Conservation (phyloP, 2,113 vertebrate genomes). For the Hyperopisus bebe region DNA sequence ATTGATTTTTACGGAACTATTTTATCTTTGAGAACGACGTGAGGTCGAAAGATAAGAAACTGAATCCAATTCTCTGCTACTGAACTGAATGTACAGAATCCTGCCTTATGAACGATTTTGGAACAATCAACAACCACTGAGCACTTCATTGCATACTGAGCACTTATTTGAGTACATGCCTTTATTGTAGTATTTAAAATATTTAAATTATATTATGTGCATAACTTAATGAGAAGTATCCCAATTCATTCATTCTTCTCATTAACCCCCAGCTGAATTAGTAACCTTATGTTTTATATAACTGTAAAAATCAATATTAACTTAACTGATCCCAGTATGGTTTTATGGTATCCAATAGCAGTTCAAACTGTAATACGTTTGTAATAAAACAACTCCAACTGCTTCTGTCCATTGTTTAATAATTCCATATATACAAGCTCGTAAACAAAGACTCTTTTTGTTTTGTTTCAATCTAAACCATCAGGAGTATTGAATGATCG, state of each 20-base stretch:
- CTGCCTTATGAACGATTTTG: slow-evolving; percentile 33
- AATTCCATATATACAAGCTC: background rate
- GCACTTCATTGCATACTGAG: slow-evolving; percentile 46
- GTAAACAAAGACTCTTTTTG: background rate
- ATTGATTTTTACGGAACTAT: background rate
- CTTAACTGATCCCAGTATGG: background rate
- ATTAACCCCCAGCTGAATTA: background rate
- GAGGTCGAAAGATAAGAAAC: background rate
- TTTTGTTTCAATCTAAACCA: background rate
- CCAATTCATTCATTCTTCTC: background rate
- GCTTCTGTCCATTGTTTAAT: background rate
- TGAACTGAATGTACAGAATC: slow-evolving; percentile 53
- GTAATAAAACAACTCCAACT: background rate
- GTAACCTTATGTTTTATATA: background rate
- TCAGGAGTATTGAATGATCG: background rate
- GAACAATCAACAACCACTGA: slow-evolving; percentile 59
- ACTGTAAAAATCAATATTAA: background rate
- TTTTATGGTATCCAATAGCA: background rate
- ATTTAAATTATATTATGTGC: background rate
- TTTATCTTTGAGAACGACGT: background rate
- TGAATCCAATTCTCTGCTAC: slow-evolving; percentile 47
- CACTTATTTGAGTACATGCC: slow-evolving; percentile 19
- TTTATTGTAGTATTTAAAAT: slow-evolving; percentile 25
- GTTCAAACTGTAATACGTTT: background rate
- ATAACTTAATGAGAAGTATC: background rate